Evolutionary conservation across 2,113 vertebrate species (phyloP), one percentile per base, ranked within the genome.

Genomic region (Plecotus auritus): DNA sequence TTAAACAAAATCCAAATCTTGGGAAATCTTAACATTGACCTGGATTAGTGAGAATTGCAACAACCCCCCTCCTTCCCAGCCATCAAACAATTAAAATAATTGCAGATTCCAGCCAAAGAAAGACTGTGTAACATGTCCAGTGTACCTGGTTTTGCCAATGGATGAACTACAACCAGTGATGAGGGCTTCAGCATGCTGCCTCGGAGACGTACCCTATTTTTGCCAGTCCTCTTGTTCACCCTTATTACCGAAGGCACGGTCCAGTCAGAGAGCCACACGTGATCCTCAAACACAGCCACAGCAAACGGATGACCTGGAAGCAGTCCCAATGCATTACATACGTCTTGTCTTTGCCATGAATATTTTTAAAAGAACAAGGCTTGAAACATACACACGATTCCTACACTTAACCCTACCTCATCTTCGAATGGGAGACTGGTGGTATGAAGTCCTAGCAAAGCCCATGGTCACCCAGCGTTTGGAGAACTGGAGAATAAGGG

Each of bases 91-190:
- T 84, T 74, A 84, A 56, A 61, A 70, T 0, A 59, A 84, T 20
- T 32, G 16, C 81, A 80, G 85, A 23, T 95, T 70, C 40, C 93
- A 88, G 87, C 56, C 96, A 97, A 83, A 95, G 91, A 98, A 91
- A 78, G 87, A 56, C 96, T 91, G 93, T 66, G 67, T 47, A 26
- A 69, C 72, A 90, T 95, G 94, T 93, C 95, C 97, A 90, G 93
- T 96, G 61, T 98, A 99, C 99, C 99, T 99, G 99, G 99, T 98
- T 99, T 99, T 90, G 99, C 98, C 80, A 99, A 98, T 49, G 99
- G 99, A 96, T 99, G 99, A 91, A 99, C 98, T 96, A 99, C 98
- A 97, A 99, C 98, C 91, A 99, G 74, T 90, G 99, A 98, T 22
- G 99, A 99, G 22, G 99, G 99, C 95, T 98, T 98, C 93, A 99